Evolutionary conservation across 2,888 invertebrate genomes (phyloP), one percentile per base, ranked within the genome.

Genomic region (Pachliopta kotzebuea): DNA sequence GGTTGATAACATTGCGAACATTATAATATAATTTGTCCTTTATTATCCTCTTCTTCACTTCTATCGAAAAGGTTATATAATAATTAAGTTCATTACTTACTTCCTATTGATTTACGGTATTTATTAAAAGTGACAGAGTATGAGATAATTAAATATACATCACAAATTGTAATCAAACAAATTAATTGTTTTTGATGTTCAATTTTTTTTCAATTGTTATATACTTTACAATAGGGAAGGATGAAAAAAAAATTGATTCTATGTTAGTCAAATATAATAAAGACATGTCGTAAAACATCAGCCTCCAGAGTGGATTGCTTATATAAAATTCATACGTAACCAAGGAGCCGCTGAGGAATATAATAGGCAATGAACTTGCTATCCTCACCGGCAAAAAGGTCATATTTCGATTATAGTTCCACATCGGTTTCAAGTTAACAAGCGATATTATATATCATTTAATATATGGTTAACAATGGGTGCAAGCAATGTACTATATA

Each of bases 281-380:
- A 42, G 54, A 37, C 54, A 23, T 42, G 45, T 45, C 54, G 54
- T 60, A 60, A 60, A 60, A 54, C 54, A 57, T 57, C 45, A 60
- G 54, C 53, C 18, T 42, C 24, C 42, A 20, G 53, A 60, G 60
- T 60, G 60, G 54, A 60, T 60, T 60, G 60, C 60, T 60, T 55
- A 60, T 60, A 54, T 9, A 60, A 60, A 60, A 60, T 60, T 60
- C 60, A 60, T 60, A 29, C 54, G 37, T 26, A 42, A 24, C 23
- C 54, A 55, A 54, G 60, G 45, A 54, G 20, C 26, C 37, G n/a
- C 18, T n/a, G 54, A 42, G 54, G 54, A 20, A 57, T n/a, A 45
- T 42, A 26, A 45, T 52, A 42, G 42, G 45, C 60, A 24, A 54
- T 60, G 54, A 54, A 60, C 54, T 45, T 54, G 53, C 17, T 31